A percentile compares a stretch with the other conserved stretches of the same genome.
Evolutionary conservation across 1,140 invertebrate species (phyloP).

Genomic region (Drosophila malerkotliana): DNA sequence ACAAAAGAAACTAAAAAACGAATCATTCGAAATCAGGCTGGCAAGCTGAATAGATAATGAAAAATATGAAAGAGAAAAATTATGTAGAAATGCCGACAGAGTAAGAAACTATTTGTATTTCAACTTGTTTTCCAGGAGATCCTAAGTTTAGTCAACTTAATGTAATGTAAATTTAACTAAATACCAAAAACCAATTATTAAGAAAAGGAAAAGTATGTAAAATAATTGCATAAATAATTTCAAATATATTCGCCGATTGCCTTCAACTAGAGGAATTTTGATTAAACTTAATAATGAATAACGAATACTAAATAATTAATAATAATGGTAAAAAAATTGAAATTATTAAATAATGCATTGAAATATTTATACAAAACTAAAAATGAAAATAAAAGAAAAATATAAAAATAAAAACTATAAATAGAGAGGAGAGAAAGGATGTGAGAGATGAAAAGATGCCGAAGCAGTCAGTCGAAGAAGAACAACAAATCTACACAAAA

Average conservation of each 20-base stretch:
- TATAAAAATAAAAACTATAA: constrained; percentile 38
- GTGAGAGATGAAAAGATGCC: constrained; percentile 41
- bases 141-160: constrained; percentile 60
- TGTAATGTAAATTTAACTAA: constrained; percentile 35
- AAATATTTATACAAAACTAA: constrained; percentile 60
- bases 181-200: constrained; percentile 1
- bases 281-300: constrained; percentile 78
- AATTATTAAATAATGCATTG: constrained; percentile 64
- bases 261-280: constrained; percentile 84
- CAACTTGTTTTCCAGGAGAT: constrained; percentile 64
- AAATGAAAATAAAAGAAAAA: constrained; percentile 24
- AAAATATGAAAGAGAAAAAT: constrained; percentile 14
- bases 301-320: constrained; percentile 40
- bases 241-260: constrained; percentile 84
- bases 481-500: constrained; percentile 67
- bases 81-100: constrained; percentile 30
- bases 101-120: constrained; percentile 57
- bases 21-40: constrained; percentile 24
- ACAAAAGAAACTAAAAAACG: not conserved
- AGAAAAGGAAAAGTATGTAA: constrained; percentile 65
- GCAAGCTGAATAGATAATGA: constrained; percentile 20
- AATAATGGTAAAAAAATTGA: constrained; percentile 8
- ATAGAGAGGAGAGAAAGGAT: constrained; percentile 7
- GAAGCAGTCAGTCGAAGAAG: constrained; percentile 31
- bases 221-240: constrained; percentile 84